phyloP scores from a whole-genome alignment of 2,888 invertebrate genomes.

The Archips xylosteana region DNA sequence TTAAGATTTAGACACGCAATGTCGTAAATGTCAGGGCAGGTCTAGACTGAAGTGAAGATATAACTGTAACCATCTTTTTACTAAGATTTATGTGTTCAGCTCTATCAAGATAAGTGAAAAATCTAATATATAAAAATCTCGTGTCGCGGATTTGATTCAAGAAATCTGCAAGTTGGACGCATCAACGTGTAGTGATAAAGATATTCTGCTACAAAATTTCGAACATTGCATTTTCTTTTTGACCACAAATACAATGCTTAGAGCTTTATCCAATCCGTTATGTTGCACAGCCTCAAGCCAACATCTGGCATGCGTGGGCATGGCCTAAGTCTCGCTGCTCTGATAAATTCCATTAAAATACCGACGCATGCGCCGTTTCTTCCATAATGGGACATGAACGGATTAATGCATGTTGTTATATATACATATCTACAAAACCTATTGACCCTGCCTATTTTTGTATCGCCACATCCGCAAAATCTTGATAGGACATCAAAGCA shows the following conservation, averaged over 20 bases:
- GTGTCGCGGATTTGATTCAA: no score
- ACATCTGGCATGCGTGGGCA: constrained; percentile 35
- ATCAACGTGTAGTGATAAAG: no score
- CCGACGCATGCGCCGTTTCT: constrained; percentile 22
- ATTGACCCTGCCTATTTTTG: not conserved
- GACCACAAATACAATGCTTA: not conserved
- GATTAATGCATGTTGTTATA: constrained; percentile 3
- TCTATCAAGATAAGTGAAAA: no score
- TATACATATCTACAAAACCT: not conserved
- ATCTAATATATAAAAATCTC: no score
- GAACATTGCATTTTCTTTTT: not conserved
- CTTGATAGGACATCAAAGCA: constrained; percentile 25
- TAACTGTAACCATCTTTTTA: not conserved
- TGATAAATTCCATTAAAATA: constrained; percentile 29
- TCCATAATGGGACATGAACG: constrained; percentile 20
- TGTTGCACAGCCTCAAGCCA: constrained; percentile 3
- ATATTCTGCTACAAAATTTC: no score
- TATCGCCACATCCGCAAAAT: not conserved
- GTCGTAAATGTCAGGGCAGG: not conserved
- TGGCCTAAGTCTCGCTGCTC: constrained; percentile 5
- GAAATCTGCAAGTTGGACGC: no score
- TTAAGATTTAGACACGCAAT: not conserved
- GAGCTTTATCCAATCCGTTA: not conserved
- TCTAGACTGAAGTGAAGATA: not conserved
- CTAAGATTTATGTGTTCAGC: not conserved